Evolutionary conservation across 2,113 vertebrate species (phyloP), one percentile per base, ranked within the genome.

Genomic region (Pachyramphus minor): DNA sequence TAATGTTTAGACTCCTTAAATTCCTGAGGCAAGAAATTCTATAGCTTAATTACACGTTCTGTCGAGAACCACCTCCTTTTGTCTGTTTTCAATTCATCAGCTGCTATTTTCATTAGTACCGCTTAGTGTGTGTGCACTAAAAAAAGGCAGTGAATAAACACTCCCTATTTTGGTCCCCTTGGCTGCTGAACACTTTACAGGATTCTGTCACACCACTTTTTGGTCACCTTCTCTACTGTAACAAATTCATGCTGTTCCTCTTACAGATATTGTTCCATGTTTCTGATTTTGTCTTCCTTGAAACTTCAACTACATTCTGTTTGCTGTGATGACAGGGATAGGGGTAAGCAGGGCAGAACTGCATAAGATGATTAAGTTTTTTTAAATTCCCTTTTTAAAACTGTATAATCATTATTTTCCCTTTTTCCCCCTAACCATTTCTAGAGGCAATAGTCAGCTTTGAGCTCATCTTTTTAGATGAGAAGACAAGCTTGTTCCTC

Each of bases 11-110:
- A 89, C 82, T 93, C 84, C 52, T 93, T 91, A 78, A 95, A 94
- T 89, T 95, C 90, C 87, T 25, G 44, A 84, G 92, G 93, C 81
- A 91, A 93, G 95, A 95, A 91, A 91, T 93, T 87, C 87, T 95
- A 89, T 89, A 94, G 87, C 93, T 89, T 94, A 95, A 96, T 84
- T 84, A 89, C 74, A 82, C 0, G 0, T 64, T 89, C 56, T 55
- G 35, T 55, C 1, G 6, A 88, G 77, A 93, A 84, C 60, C 64
- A 93, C 84, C 92, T 89, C 81, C 81, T 95, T 95, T 95, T 91
- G 87, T 84, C 93, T 71, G 87, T 91, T 95, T 94, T 87, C 87
- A 94, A 75, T 93, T 93, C 64, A 87, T 94, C 83, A 96, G 81
- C 84, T 94, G 93, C 84, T 91, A 35, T 81, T 92, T 94, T 91